phyloP scores from a whole-genome alignment of 2,888 invertebrate species.

The Eurytoma adleriae region DNA sequence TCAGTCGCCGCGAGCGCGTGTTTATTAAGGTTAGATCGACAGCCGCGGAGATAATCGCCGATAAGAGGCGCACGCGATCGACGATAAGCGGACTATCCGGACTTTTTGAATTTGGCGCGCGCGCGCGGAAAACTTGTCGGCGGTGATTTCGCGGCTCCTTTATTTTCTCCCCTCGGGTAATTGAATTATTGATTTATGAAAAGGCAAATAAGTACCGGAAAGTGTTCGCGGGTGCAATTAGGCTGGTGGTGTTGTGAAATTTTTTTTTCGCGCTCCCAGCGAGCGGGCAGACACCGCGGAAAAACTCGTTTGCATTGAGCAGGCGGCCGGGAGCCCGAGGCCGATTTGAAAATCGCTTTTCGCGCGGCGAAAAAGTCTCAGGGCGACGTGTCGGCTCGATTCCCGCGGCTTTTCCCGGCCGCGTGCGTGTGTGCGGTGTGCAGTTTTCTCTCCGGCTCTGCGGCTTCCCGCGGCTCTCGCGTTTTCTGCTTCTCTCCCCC shows the following conservation, averaged over 20 bases:
- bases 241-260: background rate
- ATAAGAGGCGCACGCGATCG: background rate
- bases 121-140: background rate
- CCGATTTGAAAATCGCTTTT: background rate
- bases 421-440: slow-evolving; percentile 29
- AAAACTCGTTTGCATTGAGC: too few species aligned
- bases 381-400: background rate
- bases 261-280: background rate
- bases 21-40: background rate
- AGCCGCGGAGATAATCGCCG: slow-evolving; percentile 2
- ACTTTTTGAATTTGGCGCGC: slow-evolving; percentile 43
- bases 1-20: background rate
- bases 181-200: background rate
- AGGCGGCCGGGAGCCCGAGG: background rate
- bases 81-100: background rate
- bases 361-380: background rate
- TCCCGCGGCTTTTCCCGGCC: background rate
- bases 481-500: slow-evolving; percentile 41
- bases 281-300: too few species aligned
- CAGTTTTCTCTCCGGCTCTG: slow-evolving; percentile 35
- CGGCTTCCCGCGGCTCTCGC: slow-evolving; percentile 36
- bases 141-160: background rate
- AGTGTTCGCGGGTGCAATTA: background rate
- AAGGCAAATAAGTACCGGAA: background rate
- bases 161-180: background rate